A percentile compares a stretch with the other conserved stretches of the same genome.
Conservation (phyloP, 2,797 vertebrate species). For the Naso thynnoides region DNA sequence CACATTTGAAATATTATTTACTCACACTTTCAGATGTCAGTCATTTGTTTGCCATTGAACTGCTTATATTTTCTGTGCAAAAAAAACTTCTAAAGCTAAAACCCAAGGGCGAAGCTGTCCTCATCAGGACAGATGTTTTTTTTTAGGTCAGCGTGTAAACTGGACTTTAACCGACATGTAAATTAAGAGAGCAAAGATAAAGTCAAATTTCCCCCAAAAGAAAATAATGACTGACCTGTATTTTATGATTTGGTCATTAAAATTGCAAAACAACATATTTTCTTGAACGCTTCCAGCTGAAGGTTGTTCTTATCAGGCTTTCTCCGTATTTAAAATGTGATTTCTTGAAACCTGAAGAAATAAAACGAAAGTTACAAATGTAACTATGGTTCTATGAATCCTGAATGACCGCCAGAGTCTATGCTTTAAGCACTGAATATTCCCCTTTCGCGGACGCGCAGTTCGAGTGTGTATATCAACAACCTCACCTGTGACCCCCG, state of each 20-base stretch:
- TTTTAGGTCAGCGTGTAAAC: background rate
- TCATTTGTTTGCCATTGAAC: background rate
- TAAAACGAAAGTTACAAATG: no score
- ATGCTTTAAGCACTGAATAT: no score
- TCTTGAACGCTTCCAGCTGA: background rate
- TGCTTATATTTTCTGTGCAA: background rate
- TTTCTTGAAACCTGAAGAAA: background rate
- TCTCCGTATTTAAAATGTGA: background rate
- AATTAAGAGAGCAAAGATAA: background rate
- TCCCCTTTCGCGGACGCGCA: no score
- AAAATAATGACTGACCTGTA: background rate
- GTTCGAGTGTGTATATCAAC: no score
- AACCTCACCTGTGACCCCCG: no score
- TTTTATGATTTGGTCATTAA: background rate
- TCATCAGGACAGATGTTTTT: background rate
- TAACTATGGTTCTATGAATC: no score
- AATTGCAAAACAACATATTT: background rate
- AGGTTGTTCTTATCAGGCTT: background rate
- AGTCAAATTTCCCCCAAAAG: background rate
- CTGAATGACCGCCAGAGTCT: no score
- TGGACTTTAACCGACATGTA: background rate
- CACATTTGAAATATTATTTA: background rate
- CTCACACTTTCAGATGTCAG: background rate
- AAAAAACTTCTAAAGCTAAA: slow-evolving; percentile 1
- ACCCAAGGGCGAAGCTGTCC: background rate